Base-by-base conservation (phyloP, 2,888 invertebrate species). In the Emesis russula region DNA sequence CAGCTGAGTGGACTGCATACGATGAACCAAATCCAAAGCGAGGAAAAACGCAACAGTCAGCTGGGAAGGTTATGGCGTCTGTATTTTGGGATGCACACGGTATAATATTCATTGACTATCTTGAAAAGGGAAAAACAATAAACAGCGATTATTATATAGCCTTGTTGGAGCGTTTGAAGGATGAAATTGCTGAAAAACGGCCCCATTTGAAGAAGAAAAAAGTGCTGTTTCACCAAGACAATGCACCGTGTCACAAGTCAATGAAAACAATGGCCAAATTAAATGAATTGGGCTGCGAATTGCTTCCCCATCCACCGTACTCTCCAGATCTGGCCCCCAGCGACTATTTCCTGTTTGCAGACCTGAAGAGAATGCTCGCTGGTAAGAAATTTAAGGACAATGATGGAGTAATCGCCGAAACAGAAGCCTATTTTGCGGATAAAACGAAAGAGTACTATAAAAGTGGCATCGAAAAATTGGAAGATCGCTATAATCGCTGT, bases 231-330 rank as follows among this genome's bases (percentile, higher is more conserved):
- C 82, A 84, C 70, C 86, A 83, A 41, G 85, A 85, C 85, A 85
- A 85, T 53, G 83, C 89, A 58, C 81, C 48, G 58, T 80, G 73
- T 71, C 81, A 82, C 83, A 81, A 79, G 13, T 87, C 81, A 38
- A 70, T 73, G 38, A 78, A 66, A 53, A 76, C 85, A 36, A 89
- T 87, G 85, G 82, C 84, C 9, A 86, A 83, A 88, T 31, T 88
- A 13, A n/a, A 83, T 38, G 81, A 87, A 31, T 71, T 87, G 44
- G 80, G 71, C 76, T 87, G 38, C 38, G 75, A 86, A 81, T 71
- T 88, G 74, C 70, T 82, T 81, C 68, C 58, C 25, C 36, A 36
- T 36, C 36, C 36, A 36, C 36, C 36, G 36, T 36, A 36, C 36
- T 36, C 36, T 36, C 36, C 68, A 79, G 68, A 79, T 71, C 81